Base-by-base conservation (phyloP, 2,113 vertebrate species). In the Trochalopteron elliotii region DNA sequence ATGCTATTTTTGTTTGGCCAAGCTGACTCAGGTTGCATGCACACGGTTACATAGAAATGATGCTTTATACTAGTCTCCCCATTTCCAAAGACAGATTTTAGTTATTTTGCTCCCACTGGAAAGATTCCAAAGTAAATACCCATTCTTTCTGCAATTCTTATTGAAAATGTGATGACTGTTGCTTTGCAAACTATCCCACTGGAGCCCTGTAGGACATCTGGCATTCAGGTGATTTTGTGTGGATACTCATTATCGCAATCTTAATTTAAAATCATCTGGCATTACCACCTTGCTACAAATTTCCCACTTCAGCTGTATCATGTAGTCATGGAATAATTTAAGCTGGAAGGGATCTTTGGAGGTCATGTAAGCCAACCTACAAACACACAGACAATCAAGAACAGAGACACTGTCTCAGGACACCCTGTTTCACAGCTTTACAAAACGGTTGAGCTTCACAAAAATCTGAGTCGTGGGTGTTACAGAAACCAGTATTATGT, bases 81-180 rank as follows among this genome's bases (percentile, higher is more conserved):
- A 11, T 64, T 93, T 79, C 56, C 55, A 37, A 40, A 84, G 79
- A 71, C 19, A 79, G n/a, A 70, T 79, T 84, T 84, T 63, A 59
- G 8, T 31, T 78, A 60, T 90, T 87, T 63, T 89, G 13, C 23
- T 93, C 61, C 56, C 53, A 19, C 44, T 94, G 84, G 74, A 94
- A 95, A 69, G 27, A 76, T 89, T 82, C 84, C 87, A 71, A 78
- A 79, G 44, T 64, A 93, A 93, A 93, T 87, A 85, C 11, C 24
- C 81, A 89, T 84, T 87, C 69, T 89, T 88, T 71, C 35, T 71
- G 52, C 78, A 85, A 76, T 27, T 65, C 47, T 88, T 88, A 56
- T 52, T 76, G 75, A 39, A 85, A 93, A 88, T 44, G 50, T 47
- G 67, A 68, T 69, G 78, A 56, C 53, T 68, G 53, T 19, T 85